Conservation (phyloP, 2,797 vertebrate species). For the Hemitrygon akajei region DNA sequence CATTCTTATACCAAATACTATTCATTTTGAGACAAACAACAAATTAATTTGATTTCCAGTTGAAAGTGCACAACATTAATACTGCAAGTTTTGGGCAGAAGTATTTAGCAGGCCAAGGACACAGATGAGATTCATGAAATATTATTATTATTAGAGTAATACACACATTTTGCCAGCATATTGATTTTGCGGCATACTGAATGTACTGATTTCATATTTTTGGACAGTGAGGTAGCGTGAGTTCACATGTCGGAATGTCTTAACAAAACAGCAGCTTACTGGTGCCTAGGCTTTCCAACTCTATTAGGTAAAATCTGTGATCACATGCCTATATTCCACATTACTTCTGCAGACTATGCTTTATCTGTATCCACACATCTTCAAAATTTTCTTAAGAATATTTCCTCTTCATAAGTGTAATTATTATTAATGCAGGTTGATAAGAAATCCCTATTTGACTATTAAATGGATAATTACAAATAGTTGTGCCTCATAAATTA, state of each 20-base stretch:
- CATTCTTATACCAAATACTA: not conserved
- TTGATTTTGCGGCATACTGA: not conserved
- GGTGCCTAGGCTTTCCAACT: not conserved
- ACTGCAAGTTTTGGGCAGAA: not conserved
- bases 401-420: not conserved
- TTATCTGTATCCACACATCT: not conserved
- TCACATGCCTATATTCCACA: not conserved
- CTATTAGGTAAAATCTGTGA: not conserved
- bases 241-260: not conserved
- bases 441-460: not conserved
- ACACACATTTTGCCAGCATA: not conserved
- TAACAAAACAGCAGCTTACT: not conserved
- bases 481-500: not conserved
- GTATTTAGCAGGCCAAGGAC: not conserved
- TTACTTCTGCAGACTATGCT: not conserved
- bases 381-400: not conserved
- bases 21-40: not conserved
- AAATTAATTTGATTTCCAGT: not conserved
- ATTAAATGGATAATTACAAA: not conserved
- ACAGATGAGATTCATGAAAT: not conserved
- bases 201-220: not conserved
- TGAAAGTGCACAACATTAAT: not conserved
- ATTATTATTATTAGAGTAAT: not conserved
- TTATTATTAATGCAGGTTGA: slow-evolving; percentile 5
- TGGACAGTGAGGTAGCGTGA: not conserved